Evolutionary conservation across 2,113 vertebrate genomes (phyloP).

Genomic region (Poecile atricapillus): DNA sequence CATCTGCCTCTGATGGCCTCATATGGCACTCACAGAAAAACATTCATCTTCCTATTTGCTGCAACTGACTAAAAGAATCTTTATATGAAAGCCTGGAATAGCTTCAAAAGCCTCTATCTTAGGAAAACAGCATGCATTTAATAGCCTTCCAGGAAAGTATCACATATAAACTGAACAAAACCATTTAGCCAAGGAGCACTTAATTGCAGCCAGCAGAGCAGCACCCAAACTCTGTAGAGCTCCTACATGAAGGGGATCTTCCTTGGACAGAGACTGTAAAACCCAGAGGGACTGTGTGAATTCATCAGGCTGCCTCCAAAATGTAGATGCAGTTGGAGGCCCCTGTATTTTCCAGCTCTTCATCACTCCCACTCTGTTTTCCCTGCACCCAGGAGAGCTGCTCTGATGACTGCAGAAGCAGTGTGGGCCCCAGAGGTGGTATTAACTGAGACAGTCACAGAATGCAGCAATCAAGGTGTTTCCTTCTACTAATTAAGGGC

Average conservation of each 20-base stretch:
- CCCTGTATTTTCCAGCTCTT: background rate
- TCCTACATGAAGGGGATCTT: background rate
- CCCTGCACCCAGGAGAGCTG: background rate
- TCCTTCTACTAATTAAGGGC: background rate
- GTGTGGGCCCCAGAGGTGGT: background rate
- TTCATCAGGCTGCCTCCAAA: background rate
- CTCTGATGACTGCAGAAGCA: background rate
- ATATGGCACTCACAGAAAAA: background rate
- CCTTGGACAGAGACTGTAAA: background rate
- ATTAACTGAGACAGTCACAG: background rate
- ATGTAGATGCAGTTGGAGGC: background rate
- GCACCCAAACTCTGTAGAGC: background rate
- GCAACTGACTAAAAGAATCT: background rate
- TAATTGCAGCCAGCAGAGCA: background rate
- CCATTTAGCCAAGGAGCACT: background rate
- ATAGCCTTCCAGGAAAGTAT: constrained; percentile 38
- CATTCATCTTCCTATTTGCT: background rate
- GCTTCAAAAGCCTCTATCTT: constrained; percentile 34
- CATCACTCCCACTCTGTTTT: background rate
- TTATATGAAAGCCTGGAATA: constrained; percentile 3
- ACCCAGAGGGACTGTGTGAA: background rate
- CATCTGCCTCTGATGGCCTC: background rate
- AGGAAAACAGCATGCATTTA: constrained; percentile 20
- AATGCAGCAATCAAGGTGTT: background rate
- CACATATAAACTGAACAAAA: background rate